Evolutionary conservation across 2,113 vertebrate species (phyloP).

Genomic region (Hippocampus barbouri): DNA sequence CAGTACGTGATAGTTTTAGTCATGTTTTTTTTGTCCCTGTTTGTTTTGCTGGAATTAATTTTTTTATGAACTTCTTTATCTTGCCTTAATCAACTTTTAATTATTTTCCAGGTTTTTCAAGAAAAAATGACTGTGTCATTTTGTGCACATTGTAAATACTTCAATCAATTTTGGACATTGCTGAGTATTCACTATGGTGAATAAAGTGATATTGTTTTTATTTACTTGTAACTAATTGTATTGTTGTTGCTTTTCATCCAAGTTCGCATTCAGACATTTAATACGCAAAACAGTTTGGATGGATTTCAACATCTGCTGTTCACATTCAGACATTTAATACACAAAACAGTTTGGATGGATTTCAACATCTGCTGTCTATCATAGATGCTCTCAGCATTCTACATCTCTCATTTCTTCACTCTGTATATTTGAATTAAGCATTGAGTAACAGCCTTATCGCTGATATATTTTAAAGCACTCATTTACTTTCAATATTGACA

Average conservation of each 20-base stretch:
- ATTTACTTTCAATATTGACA: neutral
- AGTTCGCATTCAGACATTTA: neutral
- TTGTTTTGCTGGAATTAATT: neutral
- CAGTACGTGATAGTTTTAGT: neutral
- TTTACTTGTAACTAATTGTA: neutral
- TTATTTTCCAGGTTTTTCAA: slow-evolving; percentile 51
- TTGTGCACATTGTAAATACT: neutral
- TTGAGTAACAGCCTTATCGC: neutral
- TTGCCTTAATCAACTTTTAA: neutral
- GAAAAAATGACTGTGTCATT: slow-evolving; percentile 26
- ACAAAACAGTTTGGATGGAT: too few species aligned
- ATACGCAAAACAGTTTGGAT: too few species aligned
- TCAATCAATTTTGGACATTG: neutral
- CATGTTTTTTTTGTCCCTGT: neutral
- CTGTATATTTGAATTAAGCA: neutral
- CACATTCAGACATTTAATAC: too few species aligned
- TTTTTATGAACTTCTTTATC: neutral
- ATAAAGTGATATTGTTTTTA: neutral
- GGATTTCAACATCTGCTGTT: neutral
- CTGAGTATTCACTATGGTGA: neutral
- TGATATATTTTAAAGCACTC: neutral
- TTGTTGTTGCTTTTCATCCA: neutral
- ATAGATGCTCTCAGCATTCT: neutral
- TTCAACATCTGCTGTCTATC: neutral
- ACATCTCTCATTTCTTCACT: neutral